Percentiles rank a stretch among this genome's conserved stretches.
Evolutionary conservation across 2,888 invertebrate species (phyloP).

Genomic region (Andrena flavipes): DNA sequence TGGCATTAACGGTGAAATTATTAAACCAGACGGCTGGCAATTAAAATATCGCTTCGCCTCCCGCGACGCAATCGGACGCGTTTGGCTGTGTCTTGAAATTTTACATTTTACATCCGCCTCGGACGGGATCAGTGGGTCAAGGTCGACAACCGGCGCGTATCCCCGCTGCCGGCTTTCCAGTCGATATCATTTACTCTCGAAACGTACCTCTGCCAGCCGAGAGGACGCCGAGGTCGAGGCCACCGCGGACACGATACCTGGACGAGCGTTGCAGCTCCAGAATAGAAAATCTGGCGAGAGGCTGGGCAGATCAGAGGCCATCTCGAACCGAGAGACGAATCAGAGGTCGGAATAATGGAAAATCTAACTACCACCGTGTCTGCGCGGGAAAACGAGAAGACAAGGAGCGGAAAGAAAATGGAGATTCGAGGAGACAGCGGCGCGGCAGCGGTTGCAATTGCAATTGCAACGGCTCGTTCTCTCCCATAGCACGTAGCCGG

Average conservation of each 20-base stretch:
- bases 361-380: not conserved
- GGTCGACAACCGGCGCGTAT: slow-evolving; percentile 37
- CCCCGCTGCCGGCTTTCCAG: slow-evolving; percentile 7
- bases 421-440: not conserved
- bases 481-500: slow-evolving; percentile 59
- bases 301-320: too few species aligned
- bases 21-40: slow-evolving; percentile 1
- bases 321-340: too few species aligned
- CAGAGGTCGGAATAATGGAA: not conserved
- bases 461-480: slow-evolving; percentile 51
- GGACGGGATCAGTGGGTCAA: slow-evolving; percentile 57
- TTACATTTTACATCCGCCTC: slow-evolving; percentile 50
- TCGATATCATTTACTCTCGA: slow-evolving; percentile 53
- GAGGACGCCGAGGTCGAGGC: slow-evolving; percentile 45
- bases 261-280: not conserved
- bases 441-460: slow-evolving; percentile 11
- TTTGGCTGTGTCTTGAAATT: too few species aligned
- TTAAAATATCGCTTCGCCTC: slow-evolving; percentile 13
- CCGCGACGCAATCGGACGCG: slow-evolving; percentile 20
- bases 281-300: not conserved
- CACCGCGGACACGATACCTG: slow-evolving; percentile 24
- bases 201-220: slow-evolving; percentile 32
- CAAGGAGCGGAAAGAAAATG: not conserved
- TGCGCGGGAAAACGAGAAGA: not conserved
- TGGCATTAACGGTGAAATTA: slow-evolving; percentile 4